These are phyloP conservation scores for Hirundo rustica DNA, from an alignment of 2,797 vertebrate genomes.

Conservation along the genomic window DNA sequence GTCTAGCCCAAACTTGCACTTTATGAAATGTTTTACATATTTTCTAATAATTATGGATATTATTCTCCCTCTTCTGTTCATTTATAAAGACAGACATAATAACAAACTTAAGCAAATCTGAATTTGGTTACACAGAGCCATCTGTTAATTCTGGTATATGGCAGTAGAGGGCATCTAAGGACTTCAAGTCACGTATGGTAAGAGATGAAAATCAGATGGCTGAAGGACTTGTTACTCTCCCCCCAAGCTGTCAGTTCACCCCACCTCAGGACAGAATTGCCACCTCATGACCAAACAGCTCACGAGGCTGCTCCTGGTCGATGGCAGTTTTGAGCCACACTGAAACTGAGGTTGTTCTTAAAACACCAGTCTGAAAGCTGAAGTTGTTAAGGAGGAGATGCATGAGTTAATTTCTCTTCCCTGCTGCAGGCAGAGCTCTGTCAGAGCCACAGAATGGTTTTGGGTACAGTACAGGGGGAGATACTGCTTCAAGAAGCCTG, in stretches of 20 bases:
- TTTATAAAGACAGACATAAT: background rate
- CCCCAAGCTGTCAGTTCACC: background rate
- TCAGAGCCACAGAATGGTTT: background rate
- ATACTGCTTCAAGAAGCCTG: background rate
- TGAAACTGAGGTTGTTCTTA: background rate
- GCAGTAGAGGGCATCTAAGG: conserved; percentile 68
- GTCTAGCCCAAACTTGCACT: conserved; percentile 15
- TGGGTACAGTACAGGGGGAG: background rate
- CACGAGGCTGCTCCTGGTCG: background rate
- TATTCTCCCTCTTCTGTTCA: background rate
- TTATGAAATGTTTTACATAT: background rate
- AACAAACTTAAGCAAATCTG: conserved; percentile 5
- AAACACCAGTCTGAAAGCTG: background rate
- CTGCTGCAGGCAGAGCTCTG: background rate
- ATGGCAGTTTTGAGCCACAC: background rate
- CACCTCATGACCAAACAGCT: background rate
- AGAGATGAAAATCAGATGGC: conserved; percentile 49
- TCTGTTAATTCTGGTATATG: conserved; percentile 50
- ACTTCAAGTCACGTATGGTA: conserved; percentile 47
- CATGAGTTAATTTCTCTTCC: background rate
- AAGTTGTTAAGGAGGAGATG: background rate
- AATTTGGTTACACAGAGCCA: conserved; percentile 19
- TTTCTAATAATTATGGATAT: conserved; percentile 2
- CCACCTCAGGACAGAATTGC: background rate
- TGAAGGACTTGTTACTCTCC: background rate